Evolutionary conservation across 1,140 invertebrate species (phyloP).

Genomic region (Apocrypta bakeri): DNA sequence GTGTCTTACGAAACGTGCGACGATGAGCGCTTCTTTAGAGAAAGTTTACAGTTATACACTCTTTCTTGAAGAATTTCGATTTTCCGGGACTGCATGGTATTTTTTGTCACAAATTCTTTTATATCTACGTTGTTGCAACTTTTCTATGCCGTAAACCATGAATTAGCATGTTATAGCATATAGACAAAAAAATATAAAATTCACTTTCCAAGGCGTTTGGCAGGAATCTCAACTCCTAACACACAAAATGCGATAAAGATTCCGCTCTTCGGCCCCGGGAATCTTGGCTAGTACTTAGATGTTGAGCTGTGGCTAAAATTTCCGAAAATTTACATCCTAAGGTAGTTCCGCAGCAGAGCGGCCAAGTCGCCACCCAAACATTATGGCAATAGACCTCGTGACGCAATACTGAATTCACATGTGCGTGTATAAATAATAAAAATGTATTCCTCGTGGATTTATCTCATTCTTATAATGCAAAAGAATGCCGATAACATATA

Average conservation of each 20-base stretch:
- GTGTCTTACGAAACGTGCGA: slow-evolving; percentile 27
- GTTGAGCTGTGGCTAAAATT: neutral
- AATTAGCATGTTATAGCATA: neutral
- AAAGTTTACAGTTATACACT: too few species aligned
- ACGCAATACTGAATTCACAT: slow-evolving; percentile 28
- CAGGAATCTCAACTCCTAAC: neutral
- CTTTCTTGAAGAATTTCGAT: neutral
- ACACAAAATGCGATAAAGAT: neutral
- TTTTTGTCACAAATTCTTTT: too few species aligned
- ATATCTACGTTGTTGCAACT: too few species aligned
- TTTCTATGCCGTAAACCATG: too few species aligned
- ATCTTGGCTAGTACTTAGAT: neutral
- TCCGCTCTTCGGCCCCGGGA: neutral
- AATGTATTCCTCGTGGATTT: too few species aligned
- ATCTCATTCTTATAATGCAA: too few species aligned
- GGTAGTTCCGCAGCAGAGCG: slow-evolving; percentile 15
- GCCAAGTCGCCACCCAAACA: slow-evolving; percentile 6
- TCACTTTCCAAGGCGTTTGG: neutral
- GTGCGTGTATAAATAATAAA: neutral
- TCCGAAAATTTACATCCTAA: neutral
- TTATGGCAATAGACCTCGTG: slow-evolving; percentile 22
- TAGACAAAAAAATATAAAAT: neutral
- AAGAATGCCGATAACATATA: slow-evolving; percentile 7
- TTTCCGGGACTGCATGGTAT: too few species aligned
- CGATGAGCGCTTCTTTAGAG: neutral